phyloP scores from a whole-genome alignment of 2,888 invertebrate species.

The Steinernema scapterisci region DNA sequence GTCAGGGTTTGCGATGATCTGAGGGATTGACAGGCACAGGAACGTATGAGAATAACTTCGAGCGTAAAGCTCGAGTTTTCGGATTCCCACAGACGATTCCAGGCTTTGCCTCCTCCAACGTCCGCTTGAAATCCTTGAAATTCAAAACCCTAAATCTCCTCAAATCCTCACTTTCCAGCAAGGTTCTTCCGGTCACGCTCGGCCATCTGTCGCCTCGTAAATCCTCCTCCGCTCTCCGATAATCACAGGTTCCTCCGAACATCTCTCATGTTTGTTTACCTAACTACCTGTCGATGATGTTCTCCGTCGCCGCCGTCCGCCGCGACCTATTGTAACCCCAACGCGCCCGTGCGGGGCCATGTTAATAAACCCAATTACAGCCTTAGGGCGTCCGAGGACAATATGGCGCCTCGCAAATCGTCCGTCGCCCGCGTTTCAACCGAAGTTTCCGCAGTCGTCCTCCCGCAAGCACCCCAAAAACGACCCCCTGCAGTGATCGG shows the following conservation, averaged over 20 bases:
- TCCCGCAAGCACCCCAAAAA: neutral
- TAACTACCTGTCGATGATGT: slow-evolving; percentile 33
- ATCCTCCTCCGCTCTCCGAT: slow-evolving; percentile 13
- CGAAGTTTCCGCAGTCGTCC: neutral
- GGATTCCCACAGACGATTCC: too few species aligned
- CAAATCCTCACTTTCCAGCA: too few species aligned
- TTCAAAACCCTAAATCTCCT: too few species aligned
- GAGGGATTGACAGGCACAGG: too few species aligned
- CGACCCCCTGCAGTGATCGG: slow-evolving; percentile 17
- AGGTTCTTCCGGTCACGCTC: too few species aligned
- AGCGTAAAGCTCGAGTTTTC: too few species aligned
- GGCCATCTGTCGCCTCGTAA: neutral
- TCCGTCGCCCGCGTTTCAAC: neutral
- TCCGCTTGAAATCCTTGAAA: too few species aligned
- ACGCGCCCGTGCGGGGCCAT: slow-evolving; percentile 1
- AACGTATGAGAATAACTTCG: too few species aligned
- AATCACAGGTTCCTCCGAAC: slow-evolving; percentile 25
- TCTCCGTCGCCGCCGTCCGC: slow-evolving; percentile 7
- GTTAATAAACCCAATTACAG: slow-evolving; percentile 32
- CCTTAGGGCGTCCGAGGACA: slow-evolving; percentile 11
- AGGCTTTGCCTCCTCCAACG: too few species aligned
- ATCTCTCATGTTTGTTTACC: slow-evolving; percentile 31
- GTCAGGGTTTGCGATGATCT: neutral
- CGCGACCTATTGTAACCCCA: neutral
- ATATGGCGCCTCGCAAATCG: slow-evolving; percentile 18